These are phyloP conservation scores for Diadegma fenestrale DNA, from an alignment of 2,888 invertebrate species.

Conservation along the genomic window DNA sequence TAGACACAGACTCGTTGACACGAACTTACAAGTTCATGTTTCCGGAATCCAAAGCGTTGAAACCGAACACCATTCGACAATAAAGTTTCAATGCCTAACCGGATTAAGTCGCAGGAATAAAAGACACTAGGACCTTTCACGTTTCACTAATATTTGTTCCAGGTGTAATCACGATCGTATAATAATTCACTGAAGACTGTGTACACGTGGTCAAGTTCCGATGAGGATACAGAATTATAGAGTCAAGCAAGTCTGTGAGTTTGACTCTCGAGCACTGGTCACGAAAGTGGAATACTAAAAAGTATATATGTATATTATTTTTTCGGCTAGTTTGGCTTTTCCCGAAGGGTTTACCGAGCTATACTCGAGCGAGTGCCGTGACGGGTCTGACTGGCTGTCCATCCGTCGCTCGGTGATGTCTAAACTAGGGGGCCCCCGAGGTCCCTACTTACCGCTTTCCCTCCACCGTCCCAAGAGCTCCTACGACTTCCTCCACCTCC, in stretches of 20 bases:
- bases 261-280: conserved; percentile 21
- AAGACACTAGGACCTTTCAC: conserved; percentile 35
- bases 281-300: conserved; percentile 2
- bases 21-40: not conserved
- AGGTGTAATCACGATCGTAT: conserved; percentile 2
- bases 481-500: conserved; percentile 72
- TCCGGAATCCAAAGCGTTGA: not conserved
- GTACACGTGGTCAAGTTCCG: not conserved
- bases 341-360: conserved; percentile 79
- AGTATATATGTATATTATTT: conserved; percentile 22
- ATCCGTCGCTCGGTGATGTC: conserved; percentile 85
- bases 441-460: conserved; percentile 82
- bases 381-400: conserved; percentile 85
- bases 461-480: conserved; percentile 60
- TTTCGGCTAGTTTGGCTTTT: conserved; percentile 75
- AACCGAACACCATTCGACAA: not conserved
- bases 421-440: conserved; percentile 83
- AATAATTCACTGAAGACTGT: conserved; percentile 14
- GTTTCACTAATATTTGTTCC: conserved; percentile 31
- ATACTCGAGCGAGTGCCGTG: conserved; percentile 84
- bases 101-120: not conserved
- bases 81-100: too few relatives aligned
- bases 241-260: conserved; percentile 1
- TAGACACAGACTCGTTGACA: not conserved
- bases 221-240: not conserved